Percentiles rank a stretch among this genome's conserved stretches.
These are phyloP conservation scores for Helostoma temminkii DNA, from an alignment of 2,797 vertebrate species.

Conservation along the genomic window DNA sequence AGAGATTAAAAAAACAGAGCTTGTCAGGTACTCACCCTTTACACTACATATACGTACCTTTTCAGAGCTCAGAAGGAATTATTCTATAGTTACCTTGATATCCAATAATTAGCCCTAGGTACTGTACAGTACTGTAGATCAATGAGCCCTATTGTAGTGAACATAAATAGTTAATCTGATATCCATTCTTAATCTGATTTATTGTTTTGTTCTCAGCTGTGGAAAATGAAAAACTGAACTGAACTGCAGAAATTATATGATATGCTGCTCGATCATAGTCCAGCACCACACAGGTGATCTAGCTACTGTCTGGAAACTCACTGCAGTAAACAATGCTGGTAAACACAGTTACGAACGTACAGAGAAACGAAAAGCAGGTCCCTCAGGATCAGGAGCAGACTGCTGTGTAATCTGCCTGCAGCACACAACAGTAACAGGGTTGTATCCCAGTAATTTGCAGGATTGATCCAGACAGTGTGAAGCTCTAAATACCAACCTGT, in stretches of 20 bases:
- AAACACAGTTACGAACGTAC: neutral
- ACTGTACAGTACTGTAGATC: no score
- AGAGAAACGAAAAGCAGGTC: slow-evolving; percentile 8
- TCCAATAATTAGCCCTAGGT: no score
- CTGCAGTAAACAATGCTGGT: neutral
- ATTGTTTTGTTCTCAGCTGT: neutral
- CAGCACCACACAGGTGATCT: neutral
- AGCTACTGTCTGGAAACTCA: neutral
- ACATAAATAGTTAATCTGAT: neutral
- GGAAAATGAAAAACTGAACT: no score
- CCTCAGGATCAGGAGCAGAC: neutral
- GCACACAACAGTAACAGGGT: slow-evolving; percentile 4
- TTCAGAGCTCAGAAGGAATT: no score
- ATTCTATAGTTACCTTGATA: no score
- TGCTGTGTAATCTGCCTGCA: slow-evolving; percentile 12
- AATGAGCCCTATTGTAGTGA: neutral
- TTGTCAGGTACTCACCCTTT: no score
- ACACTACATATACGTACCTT: no score
- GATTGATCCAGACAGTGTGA: slow-evolving; percentile 18
- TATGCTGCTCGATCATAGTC: neutral
- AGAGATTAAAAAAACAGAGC: no score
- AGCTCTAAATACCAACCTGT: slow-evolving; percentile 7
- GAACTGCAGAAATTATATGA: neutral
- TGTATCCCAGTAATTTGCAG: slow-evolving; percentile 21
- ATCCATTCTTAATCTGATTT: neutral